Base-by-base conservation (phyloP, 1,140 invertebrate genomes). In the Ylistrum balloti region DNA sequence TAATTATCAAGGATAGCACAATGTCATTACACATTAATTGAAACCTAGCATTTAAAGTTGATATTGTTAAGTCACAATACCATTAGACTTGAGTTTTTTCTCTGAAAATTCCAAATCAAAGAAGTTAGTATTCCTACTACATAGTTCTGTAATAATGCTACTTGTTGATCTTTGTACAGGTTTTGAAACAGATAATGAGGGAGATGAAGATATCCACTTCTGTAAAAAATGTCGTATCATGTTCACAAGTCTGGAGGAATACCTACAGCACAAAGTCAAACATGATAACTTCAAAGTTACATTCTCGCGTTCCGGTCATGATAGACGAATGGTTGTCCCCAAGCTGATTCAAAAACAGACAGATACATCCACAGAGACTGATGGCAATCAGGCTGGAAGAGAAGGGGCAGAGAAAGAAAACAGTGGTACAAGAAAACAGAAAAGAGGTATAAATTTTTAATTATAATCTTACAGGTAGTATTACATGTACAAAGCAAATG, bases 171-270 rank as follows among this genome's bases (percentile, higher is more conserved):
- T 89, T 88, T 74, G 89, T 89, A 9, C 28, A 92, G 91, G 93
- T 34, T 88, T 92, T 89, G 86, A 91, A n/a, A 93, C 93, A 45
- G 93, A 93, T 87, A 91, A 91, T 88, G 91, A 92, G 38, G 91
- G 90, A 88, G 94, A 94, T 90, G 93, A 93, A 86, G 95, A 95
- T 87, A 92, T 93, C 48, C 93, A 94, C 88, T 91, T 92, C 86
- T 95, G 95, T 92, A 93, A 93, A 41, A 93, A 93, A 90, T 95
- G 95, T 92, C 93, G 94, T 41, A 89, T 94, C 45, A 93, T 94
- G 22, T 95, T 95, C 88, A 93, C 92, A 28, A 94, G 91, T 86
- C 89, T 95, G 33, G 88, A 92, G 86, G 91, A 92, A 32, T 95
- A 94, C 88, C 88, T 95, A 11, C 92, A 95, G 87, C 95, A 95